Percentiles rank a stretch among this genome's conserved stretches.
Conservation (phyloP, 2,797 vertebrate species). For the Anguilla marmorata region DNA sequence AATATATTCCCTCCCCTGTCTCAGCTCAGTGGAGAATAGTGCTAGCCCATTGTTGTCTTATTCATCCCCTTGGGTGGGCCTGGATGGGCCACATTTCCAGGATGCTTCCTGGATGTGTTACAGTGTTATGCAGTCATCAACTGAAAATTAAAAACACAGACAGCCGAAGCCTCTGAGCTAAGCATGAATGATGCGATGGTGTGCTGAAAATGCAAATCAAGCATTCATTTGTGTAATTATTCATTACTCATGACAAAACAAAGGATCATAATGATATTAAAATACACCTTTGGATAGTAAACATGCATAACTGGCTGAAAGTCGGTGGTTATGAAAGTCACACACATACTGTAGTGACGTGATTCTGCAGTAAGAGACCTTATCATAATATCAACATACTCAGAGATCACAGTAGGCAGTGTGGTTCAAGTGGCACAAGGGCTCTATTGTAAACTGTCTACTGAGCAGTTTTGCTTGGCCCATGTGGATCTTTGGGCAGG, state of each 20-base stretch:
- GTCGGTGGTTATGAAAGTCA: neutral
- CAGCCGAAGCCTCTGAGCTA: neutral
- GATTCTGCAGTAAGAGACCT: slow-evolving; percentile 28
- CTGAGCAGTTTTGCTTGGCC: neutral
- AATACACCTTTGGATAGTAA: slow-evolving; percentile 12
- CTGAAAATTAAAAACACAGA: neutral
- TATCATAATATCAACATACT: slow-evolving; percentile 32
- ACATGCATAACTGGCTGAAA: neutral
- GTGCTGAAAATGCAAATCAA: neutral
- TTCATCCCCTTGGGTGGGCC: slow-evolving; percentile 63
- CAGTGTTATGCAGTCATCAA: slow-evolving; percentile 19
- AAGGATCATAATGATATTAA: neutral
- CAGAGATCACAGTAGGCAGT: neutral
- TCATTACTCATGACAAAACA: neutral
- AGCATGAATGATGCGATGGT: neutral
- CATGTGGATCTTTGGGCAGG: too few relatives aligned
- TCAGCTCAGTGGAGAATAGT: slow-evolving; percentile 33
- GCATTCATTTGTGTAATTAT: neutral
- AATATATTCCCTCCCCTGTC: slow-evolving; percentile 52
- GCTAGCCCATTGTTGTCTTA: slow-evolving; percentile 40
- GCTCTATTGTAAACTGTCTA: neutral
- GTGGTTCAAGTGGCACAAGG: slow-evolving; percentile 22
- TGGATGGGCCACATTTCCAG: slow-evolving; percentile 37
- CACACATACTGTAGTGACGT: neutral
- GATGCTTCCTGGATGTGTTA: slow-evolving; percentile 39